These are phyloP conservation scores for Ia io DNA, from an alignment of 2,113 vertebrate species.

Conservation along the genomic window DNA sequence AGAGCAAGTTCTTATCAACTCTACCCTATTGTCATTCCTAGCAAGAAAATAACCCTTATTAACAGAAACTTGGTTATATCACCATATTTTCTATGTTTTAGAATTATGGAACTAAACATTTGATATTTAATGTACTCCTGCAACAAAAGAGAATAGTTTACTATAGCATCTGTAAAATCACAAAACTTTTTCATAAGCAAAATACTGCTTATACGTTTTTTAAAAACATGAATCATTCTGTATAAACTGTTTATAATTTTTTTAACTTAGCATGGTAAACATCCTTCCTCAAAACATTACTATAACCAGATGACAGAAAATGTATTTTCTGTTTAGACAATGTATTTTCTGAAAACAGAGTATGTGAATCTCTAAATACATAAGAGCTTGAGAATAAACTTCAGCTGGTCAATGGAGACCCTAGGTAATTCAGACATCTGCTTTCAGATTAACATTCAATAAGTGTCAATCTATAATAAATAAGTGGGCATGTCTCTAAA, in stretches of 20 bases:
- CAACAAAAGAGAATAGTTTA: neutral
- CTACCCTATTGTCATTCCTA: neutral
- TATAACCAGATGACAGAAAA: neutral
- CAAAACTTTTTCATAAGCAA: neutral
- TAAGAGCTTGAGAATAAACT: neutral
- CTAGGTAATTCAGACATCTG: neutral
- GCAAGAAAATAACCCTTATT: neutral
- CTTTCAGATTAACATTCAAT: neutral
- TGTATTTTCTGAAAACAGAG: neutral
- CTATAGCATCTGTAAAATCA: neutral
- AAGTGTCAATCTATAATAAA: neutral
- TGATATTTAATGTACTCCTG: neutral
- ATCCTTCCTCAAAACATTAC: neutral
- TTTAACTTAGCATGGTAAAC: conserved; percentile 21
- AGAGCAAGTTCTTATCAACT: neutral
- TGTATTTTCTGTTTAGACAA: neutral
- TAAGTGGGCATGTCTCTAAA: neutral
- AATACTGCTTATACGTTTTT: neutral
- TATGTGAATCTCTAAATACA: neutral
- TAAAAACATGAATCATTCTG: neutral
- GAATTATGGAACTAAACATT: neutral
- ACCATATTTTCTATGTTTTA: neutral
- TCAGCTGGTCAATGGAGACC: neutral
- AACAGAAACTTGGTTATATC: neutral
- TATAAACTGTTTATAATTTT: neutral